Evolutionary conservation across 2,888 invertebrate species (phyloP), one percentile per base, ranked within the genome.

Genomic region (Trichogramma evanescens): DNA sequence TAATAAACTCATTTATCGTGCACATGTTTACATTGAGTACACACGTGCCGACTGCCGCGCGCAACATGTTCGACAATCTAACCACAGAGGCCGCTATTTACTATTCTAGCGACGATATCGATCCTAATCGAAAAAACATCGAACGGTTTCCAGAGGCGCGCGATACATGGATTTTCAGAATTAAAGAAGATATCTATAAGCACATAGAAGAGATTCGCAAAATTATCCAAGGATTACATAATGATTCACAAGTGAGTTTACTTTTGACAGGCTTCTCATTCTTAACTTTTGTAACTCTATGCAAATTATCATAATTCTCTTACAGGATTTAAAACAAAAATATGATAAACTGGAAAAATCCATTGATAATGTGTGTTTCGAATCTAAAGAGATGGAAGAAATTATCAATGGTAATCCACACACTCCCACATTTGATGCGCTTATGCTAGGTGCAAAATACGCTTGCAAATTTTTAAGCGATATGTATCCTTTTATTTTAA

Each of bases 391-490:
- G 38, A 69, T 72, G 66, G 62, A 62, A 10, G 68, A 71, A 58
- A 55, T 75, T 40, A 51, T 72, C 3, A 66, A 70, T 5, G 75
- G 75, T 13, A 73, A 74, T 4, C 53, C 71, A 4, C 56, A 59
- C 10, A 69, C 69, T 56, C 75, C 76, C 4, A 64, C 60, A 48
- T 66, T 76, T 13, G 63, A 72, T 67, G 61, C 67, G 40, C 69
- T 76, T 4, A 59, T 76, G 41, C 68, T 72, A 63, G 75, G 72
- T 71, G 69, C 74, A 4, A 61, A 71, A 2, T 69, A 70, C 4
- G 65, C 68, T 4, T 67, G 62, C 6, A 59, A 69, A 6, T 69
- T 70, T 52, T 73, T 72, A 59, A 57, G 63, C 10, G 63, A 71
- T 51, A 59, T 71, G 70, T 74, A 73, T 70, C 70, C 68, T 70